Conservation (phyloP, 2,113 vertebrate species). For the Cyanistes caeruleus region DNA sequence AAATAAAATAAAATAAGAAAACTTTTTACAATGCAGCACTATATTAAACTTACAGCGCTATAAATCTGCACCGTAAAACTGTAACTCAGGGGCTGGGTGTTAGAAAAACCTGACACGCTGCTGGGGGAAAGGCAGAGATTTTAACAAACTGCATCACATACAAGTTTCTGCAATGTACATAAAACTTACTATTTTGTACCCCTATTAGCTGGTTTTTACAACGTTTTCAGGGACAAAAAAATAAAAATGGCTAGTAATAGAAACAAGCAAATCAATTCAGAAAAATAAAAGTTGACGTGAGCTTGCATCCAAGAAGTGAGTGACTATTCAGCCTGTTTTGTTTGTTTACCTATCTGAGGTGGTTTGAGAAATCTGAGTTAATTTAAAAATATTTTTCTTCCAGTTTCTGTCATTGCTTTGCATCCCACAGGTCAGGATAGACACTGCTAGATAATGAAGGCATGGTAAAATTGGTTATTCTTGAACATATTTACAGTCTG, state of each 20-base stretch:
- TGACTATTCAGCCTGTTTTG: neutral
- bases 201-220: constrained; percentile 42
- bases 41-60: constrained; percentile 43
- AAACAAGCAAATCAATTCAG: constrained; percentile 43
- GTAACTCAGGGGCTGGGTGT: constrained; percentile 27
- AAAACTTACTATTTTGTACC: constrained; percentile 28
- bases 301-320: neutral
- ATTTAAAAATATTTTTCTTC: neutral
- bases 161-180: constrained; percentile 34
- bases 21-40: constrained; percentile 23
- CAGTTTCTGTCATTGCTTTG: neutral
- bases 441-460: neutral
- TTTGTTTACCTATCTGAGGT: neutral
- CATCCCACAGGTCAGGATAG: neutral
- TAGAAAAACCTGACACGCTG: neutral
- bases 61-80: constrained; percentile 58
- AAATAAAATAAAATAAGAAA: neutral
- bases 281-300: constrained; percentile 49
- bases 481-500: neutral
- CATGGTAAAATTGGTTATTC: neutral
- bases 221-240: constrained; percentile 7
- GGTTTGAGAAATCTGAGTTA: neutral
- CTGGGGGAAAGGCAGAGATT: neutral
- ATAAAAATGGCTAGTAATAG: constrained; percentile 32
- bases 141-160: constrained; percentile 48